phyloP scores from a whole-genome alignment of 2,797 vertebrate species.

The Pseudocheirus occidentalis region DNA sequence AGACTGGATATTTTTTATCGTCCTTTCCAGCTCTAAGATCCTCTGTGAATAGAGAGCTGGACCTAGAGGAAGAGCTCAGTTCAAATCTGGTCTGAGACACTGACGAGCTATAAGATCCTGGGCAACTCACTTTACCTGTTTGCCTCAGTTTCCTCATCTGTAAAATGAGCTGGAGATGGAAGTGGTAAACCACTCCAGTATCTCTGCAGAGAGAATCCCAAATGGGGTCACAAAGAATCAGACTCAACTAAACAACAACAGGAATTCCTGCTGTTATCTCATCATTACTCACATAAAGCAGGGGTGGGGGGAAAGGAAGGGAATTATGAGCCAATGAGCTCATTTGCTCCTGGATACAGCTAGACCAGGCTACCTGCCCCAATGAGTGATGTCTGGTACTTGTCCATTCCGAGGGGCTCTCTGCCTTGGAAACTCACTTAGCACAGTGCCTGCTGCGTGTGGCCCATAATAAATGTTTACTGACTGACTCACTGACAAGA shows the following conservation, averaged over 20 bases:
- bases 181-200: background rate
- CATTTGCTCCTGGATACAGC: background rate
- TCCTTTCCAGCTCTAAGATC: conserved; percentile 2
- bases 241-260: background rate
- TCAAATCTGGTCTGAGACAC: background rate
- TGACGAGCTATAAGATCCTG: background rate
- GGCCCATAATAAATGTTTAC: background rate
- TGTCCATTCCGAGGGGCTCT: background rate
- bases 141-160: background rate
- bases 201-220: background rate
- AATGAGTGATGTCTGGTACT: background rate
- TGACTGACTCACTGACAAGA: background rate
- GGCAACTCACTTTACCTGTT: background rate
- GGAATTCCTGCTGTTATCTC: background rate
- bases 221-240: background rate
- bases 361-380: background rate
- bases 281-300: background rate
- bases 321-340: background rate
- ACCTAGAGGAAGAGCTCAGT: background rate
- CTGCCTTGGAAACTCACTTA: background rate
- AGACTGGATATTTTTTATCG: background rate
- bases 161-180: background rate
- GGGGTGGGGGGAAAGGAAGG: background rate
- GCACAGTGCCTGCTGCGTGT: background rate
- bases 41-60: background rate